Evolutionary conservation across 2,888 invertebrate species (phyloP).

Genomic region (Leucoptera coffeella): DNA sequence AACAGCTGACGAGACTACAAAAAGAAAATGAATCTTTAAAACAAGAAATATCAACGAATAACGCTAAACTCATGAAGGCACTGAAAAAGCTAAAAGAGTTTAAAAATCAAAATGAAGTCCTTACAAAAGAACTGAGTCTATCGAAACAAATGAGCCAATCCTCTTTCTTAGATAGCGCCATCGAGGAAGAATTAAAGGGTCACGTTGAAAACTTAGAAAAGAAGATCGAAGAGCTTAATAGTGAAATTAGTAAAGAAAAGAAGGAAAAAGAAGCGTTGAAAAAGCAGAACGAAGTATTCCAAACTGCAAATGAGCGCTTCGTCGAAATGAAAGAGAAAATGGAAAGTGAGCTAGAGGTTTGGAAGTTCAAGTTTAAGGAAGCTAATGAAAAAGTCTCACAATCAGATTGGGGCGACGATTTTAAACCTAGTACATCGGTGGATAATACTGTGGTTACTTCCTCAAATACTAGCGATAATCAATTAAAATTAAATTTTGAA

Average conservation of each 20-base stretch:
- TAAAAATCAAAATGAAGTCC: conserved; percentile 60
- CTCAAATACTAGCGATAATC: conserved; percentile 9
- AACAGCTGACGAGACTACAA: conserved; percentile 53
- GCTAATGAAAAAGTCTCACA: conserved; percentile 57
- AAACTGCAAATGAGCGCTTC: conserved; percentile 69
- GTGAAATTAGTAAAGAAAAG: conserved; percentile 54
- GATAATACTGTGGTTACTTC: conserved; percentile 8
- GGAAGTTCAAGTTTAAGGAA: conserved; percentile 66
- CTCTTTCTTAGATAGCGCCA: conserved; percentile 66
- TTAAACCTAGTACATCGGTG: conserved; percentile 12
- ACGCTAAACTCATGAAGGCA: conserved; percentile 70
- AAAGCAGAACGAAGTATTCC: conserved; percentile 68
- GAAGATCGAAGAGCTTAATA: conserved; percentile 51
- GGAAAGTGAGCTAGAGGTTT: conserved; percentile 68
- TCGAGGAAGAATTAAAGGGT: conserved; percentile 72
- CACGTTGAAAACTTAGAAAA: conserved; percentile 64
- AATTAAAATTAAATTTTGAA: conserved; percentile 18
- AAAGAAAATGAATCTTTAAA: conserved; percentile 50
- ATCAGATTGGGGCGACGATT: conserved; percentile 23
- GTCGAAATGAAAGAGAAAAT: conserved; percentile 76
- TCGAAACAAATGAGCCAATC: conserved; percentile 46
- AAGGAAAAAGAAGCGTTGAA: conserved; percentile 62
- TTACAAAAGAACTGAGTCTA: conserved; percentile 47
- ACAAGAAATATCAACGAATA: conserved; percentile 58
- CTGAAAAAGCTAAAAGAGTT: conserved; percentile 80